Evolutionary conservation across 2,113 vertebrate genomes (phyloP), one percentile per base, ranked within the genome.

Genomic region (Zosterops borbonicus): DNA sequence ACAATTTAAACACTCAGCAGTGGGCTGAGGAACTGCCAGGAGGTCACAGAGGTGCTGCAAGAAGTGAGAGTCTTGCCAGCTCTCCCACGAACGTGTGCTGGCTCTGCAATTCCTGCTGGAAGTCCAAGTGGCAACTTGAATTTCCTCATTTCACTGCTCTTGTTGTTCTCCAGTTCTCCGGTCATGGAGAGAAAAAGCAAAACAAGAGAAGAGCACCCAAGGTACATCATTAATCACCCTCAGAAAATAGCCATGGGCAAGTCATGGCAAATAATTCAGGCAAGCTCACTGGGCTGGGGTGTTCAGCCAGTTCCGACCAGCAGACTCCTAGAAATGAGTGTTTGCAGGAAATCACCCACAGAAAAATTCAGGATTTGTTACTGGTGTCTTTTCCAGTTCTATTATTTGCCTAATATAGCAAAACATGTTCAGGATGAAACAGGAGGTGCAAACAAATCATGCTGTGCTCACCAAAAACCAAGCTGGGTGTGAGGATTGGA

Each of bases 71-170:
- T 41, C 90, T 70, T 0, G 52, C 75, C 93, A 96, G 92, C 70
- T 80, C 84, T 91, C 87, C 69, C 93, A 91, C 44, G 55, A 67
- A 46, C 52, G 28, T 83, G 85, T 86, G 88, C 35, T 97, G 95
- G 90, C 94, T 94, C 64, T 47, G 31, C 68, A 47, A 12, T 67
- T 85, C 79, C 42, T 4, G 17, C 79, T 95, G 90, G 33, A 95
- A 90, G 78, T 42, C 92, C 82, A 74, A 83, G 83, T 88, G 92
- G 87, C 64, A 91, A 94, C 93, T 92, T 90, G 93, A 83, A 87
- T 97, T 95, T 94, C 91, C 91, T 92, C 68, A 44, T 81, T 88
- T 90, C 56, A 13, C 75, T 92, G 62, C 79, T 93, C 95, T 92
- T 47, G 68, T 96, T 96, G 39, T 39, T 39, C 39, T 39, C 94